phyloP scores from a whole-genome alignment of 1,140 invertebrate genomes.

The Diabrotica virgifera region DNA sequence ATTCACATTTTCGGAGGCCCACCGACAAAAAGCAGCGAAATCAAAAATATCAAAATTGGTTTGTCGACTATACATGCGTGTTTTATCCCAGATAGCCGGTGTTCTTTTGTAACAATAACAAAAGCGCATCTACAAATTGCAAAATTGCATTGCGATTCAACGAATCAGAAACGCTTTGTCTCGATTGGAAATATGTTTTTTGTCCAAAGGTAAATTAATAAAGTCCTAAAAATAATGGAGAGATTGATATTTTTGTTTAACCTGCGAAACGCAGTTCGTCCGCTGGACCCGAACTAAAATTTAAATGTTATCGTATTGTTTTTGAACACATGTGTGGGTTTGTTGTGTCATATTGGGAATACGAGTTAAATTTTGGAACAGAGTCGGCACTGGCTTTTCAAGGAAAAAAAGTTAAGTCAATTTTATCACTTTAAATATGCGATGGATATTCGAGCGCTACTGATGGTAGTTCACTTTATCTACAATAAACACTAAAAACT shows the following conservation, averaged over 20 bases:
- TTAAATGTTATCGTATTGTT: conserved; percentile 32
- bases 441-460: too few species aligned
- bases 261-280: conserved; percentile 31
- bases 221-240: conserved; percentile 39
- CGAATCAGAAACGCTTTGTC: conserved; percentile 50
- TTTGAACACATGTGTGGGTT: conserved; percentile 19
- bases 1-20: background rate
- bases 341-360: conserved; percentile 5
- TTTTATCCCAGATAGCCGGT: conserved; percentile 44
- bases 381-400: too few species aligned
- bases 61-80: conserved; percentile 32
- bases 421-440: too few species aligned
- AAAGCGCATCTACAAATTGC: conserved; percentile 49
- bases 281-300: conserved; percentile 33
- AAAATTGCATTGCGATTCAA: conserved; percentile 50
- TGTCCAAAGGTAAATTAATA: conserved; percentile 42
- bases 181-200: conserved; percentile 38
- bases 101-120: conserved; percentile 39
- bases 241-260: conserved; percentile 38
- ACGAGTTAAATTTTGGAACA: background rate
- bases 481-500: too few species aligned
- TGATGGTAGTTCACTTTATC: too few species aligned
- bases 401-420: too few species aligned
- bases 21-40: background rate
- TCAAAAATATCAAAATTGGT: conserved; percentile 7